These are phyloP conservation scores for Lanius ludovicianus DNA, from an alignment of 2,113 vertebrate species.

Conservation along the genomic window DNA sequence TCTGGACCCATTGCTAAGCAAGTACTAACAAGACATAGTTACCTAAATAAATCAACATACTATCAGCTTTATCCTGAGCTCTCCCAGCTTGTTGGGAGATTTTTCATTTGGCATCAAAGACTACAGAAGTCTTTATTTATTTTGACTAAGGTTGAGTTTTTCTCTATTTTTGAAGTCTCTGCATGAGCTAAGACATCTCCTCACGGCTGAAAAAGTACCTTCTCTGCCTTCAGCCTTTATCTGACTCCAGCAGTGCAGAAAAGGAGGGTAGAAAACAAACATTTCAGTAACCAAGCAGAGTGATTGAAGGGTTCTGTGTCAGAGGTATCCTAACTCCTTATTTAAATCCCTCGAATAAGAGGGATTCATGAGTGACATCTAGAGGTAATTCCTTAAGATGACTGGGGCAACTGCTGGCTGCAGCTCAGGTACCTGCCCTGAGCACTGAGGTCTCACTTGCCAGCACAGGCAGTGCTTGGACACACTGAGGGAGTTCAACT, in stretches of 20 bases:
- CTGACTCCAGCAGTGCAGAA: not conserved
- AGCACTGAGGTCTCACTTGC: not conserved
- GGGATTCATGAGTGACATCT: constrained; percentile 63
- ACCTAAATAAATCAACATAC: constrained; percentile 25
- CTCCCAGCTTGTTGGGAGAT: not conserved
- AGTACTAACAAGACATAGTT: not conserved
- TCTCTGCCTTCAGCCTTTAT: not conserved
- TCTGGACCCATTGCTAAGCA: not conserved
- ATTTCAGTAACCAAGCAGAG: not conserved
- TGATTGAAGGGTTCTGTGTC: not conserved
- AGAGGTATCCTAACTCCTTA: not conserved
- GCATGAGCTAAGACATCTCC: not conserved
- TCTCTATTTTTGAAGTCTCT: not conserved
- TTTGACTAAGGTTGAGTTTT: not conserved
- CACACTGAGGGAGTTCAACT: not conserved
- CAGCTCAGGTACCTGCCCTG: not conserved
- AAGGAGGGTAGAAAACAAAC: not conserved
- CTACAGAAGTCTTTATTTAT: not conserved
- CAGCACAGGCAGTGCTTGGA: not conserved
- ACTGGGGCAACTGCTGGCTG: not conserved
- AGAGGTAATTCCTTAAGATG: constrained; percentile 49
- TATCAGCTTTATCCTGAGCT: not conserved
- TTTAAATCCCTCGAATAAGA: constrained; percentile 3
- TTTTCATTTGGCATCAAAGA: not conserved
- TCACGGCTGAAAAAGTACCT: not conserved